These are phyloP conservation scores for Odontomachus brunneus DNA, from an alignment of 1,140 invertebrate genomes.

Conservation along the genomic window DNA sequence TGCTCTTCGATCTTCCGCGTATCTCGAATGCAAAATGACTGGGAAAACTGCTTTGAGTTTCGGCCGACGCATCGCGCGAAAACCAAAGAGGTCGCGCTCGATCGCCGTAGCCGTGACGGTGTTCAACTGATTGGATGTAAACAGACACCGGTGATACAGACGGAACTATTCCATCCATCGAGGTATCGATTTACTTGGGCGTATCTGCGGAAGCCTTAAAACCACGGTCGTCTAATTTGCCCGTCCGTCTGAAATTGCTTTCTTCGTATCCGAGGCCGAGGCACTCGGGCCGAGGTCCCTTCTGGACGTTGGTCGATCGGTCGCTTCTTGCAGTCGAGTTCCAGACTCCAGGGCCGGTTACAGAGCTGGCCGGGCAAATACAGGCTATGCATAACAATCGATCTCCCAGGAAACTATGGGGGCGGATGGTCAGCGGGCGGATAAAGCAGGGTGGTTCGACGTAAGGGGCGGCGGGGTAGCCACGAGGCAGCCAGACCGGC, in stretches of 20 bases:
- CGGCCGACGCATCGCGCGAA: background rate
- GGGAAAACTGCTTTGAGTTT: background rate
- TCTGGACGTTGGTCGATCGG: conserved; percentile 75
- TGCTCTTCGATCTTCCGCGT: no score
- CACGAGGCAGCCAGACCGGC: conserved; percentile 71
- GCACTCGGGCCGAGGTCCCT: conserved; percentile 64
- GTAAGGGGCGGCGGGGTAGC: conserved; percentile 64
- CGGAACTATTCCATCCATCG: conserved; percentile 43
- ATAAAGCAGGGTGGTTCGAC: conserved; percentile 72
- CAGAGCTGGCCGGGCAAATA: conserved; percentile 83
- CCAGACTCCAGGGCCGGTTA: conserved; percentile 71
- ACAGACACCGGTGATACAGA: conserved; percentile 53
- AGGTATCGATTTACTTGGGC: conserved; percentile 62
- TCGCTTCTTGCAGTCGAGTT: conserved; percentile 75
- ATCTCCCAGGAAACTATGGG: conserved; percentile 85
- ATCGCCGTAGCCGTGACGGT: conserved; percentile 16
- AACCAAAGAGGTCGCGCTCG: conserved; percentile 8
- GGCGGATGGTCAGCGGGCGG: conserved; percentile 82
- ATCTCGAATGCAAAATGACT: background rate
- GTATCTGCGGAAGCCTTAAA: conserved; percentile 70
- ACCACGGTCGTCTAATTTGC: conserved; percentile 71
- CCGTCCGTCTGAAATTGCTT: conserved; percentile 75
- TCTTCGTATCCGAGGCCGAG: conserved; percentile 65
- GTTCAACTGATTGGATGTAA: conserved; percentile 54
- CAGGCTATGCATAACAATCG: conserved; percentile 86